phyloP scores from a whole-genome alignment of 2,113 vertebrate genomes.

The Sakesphorus luctuosus region DNA sequence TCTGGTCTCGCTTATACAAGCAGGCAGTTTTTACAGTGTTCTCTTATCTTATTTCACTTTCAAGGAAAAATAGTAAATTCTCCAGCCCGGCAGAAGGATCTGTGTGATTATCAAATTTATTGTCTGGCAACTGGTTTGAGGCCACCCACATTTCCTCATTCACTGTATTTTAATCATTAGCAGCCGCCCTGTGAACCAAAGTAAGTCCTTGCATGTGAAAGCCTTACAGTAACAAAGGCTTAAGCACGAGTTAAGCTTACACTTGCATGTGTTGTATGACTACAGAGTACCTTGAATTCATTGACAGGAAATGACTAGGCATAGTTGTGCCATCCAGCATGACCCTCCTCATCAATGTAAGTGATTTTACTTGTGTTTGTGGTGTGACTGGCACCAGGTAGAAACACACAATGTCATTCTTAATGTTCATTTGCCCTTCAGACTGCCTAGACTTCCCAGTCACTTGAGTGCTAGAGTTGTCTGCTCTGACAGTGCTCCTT shows the following conservation, averaged over 20 bases:
- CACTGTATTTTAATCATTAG: background rate
- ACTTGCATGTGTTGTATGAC: background rate
- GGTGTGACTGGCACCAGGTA: background rate
- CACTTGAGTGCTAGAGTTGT: background rate
- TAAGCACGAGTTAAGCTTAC: background rate
- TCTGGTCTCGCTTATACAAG: background rate
- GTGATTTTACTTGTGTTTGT: background rate
- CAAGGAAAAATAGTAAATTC: background rate
- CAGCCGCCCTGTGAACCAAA: background rate
- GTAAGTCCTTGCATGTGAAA: background rate
- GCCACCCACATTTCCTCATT: background rate
- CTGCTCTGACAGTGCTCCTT: background rate
- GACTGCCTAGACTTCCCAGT: background rate
- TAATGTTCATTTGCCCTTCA: background rate
- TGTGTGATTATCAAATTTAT: background rate
- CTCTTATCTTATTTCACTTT: background rate
- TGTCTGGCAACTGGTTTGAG: background rate
- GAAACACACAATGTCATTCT: accelerated
- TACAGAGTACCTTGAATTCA: background rate
- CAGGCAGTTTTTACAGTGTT: background rate
- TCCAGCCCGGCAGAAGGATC: background rate
- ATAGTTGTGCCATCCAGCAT: background rate
- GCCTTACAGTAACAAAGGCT: background rate
- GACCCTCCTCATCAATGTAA: background rate
- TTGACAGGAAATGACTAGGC: background rate